Conservation (phyloP, 2,113 vertebrate species). For the Megalops atlanticus region DNA sequence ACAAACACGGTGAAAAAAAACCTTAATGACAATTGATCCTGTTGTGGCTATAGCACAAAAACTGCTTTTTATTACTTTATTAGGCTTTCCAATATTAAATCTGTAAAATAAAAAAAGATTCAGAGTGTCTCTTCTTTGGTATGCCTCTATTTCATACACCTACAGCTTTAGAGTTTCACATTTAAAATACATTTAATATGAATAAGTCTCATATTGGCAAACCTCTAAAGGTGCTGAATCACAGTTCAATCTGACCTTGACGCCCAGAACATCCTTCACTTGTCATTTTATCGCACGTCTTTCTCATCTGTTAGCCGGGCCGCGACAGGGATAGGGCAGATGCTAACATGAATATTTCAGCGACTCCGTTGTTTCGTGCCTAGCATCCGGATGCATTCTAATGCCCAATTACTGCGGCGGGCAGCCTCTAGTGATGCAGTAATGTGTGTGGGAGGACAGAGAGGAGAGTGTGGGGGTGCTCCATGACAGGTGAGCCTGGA, state of each 20-base stretch:
- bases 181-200: not conserved
- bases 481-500: conserved; percentile 5
- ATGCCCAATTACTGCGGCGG: not conserved
- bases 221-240: not conserved
- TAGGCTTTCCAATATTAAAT: not conserved
- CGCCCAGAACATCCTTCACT: not conserved
- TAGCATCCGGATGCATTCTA: not conserved
- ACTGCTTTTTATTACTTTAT: not conserved
- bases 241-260: not conserved
- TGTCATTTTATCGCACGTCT: not conserved
- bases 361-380: not conserved
- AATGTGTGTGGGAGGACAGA: not conserved
- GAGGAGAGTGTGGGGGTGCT: not conserved
- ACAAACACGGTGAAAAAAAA: not conserved
- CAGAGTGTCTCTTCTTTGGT: not conserved
- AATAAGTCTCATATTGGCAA: too few species aligned
- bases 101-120: not conserved
- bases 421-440: not conserved
- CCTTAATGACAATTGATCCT: not conserved
- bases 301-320: not conserved
- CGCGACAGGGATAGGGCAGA: not conserved
- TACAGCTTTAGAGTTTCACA: too few species aligned
- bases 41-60: not conserved
- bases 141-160: not conserved
- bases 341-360: conserved; percentile 17